Conservation (phyloP, 1,140 invertebrate genomes). For the Battus philenor region DNA sequence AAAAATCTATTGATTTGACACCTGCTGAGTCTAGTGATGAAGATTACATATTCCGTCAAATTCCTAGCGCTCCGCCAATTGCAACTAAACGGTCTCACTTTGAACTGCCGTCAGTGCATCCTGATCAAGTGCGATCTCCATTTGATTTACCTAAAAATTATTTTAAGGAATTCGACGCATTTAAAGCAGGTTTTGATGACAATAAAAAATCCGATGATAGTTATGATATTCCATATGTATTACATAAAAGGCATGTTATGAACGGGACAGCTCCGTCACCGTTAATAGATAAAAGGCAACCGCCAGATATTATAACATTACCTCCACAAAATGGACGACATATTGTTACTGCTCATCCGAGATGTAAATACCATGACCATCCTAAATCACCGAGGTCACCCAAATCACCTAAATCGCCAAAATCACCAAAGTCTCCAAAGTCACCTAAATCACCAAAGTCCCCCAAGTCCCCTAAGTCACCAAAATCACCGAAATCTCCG, state of each 20-base stretch:
- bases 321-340: conserved; percentile 70
- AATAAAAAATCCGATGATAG: conserved; percentile 72
- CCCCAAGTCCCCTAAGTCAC: conserved; percentile 78
- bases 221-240: conserved; percentile 87
- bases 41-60: conserved; percentile 84
- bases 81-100: conserved; percentile 81
- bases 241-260: conserved; percentile 89
- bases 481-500: conserved; percentile 77
- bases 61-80: conserved; percentile 82
- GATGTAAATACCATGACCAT: conserved; percentile 74
- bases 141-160: conserved; percentile 79
- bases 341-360: conserved; percentile 56
- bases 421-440: conserved; percentile 77
- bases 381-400: conserved; percentile 74
- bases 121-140: conserved; percentile 68
- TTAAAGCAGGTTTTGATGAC: conserved; percentile 67
- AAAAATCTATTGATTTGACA: conserved; percentile 90
- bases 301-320: conserved; percentile 69
- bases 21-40: conserved; percentile 88
- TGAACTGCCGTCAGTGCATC: conserved; percentile 76
- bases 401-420: conserved; percentile 77
- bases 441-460: conserved; percentile 73
- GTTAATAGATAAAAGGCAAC: conserved; percentile 62
- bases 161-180: conserved; percentile 77
- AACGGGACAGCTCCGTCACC: conserved; percentile 84